Conservation (phyloP, 2,113 vertebrate species). For the Centropus unirufus region DNA sequence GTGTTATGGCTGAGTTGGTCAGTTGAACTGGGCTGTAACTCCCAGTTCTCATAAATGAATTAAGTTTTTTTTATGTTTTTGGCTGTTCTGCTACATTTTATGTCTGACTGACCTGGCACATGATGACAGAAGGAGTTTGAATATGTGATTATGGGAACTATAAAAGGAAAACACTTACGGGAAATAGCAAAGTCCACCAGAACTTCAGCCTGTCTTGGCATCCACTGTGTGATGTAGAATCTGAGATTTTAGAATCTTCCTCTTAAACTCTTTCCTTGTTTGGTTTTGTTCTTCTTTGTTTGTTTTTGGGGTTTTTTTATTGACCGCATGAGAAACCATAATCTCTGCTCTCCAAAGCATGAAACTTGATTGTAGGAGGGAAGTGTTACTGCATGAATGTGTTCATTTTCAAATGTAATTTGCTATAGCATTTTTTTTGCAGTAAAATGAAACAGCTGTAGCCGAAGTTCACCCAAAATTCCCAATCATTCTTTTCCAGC, state of each 20-base stretch:
- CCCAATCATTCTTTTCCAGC: background rate
- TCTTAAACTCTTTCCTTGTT: background rate
- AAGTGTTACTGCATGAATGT: slow-evolving; percentile 34
- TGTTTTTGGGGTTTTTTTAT: background rate
- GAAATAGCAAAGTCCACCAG: background rate
- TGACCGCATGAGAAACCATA: background rate
- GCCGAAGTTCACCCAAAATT: slow-evolving; percentile 50
- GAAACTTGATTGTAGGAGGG: slow-evolving; percentile 29
- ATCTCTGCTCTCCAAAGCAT: slow-evolving; percentile 16
- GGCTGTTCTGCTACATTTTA: background rate
- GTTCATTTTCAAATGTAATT: slow-evolving; percentile 48
- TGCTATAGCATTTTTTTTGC: background rate
- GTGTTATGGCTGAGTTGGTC: background rate
- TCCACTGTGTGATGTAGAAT: background rate
- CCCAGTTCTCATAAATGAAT: background rate
- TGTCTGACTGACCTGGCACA: background rate
- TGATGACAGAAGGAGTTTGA: background rate
- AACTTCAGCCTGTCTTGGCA: background rate
- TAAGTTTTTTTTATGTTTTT: background rate
- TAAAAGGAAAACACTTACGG: background rate
- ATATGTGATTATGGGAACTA: background rate
- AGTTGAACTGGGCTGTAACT: background rate
- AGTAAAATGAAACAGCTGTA: slow-evolving; percentile 46
- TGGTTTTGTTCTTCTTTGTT: background rate
- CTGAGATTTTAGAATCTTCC: background rate